These are phyloP conservation scores for Semicossyphus pulcher DNA, from an alignment of 2,113 vertebrate species.

Conservation along the genomic window DNA sequence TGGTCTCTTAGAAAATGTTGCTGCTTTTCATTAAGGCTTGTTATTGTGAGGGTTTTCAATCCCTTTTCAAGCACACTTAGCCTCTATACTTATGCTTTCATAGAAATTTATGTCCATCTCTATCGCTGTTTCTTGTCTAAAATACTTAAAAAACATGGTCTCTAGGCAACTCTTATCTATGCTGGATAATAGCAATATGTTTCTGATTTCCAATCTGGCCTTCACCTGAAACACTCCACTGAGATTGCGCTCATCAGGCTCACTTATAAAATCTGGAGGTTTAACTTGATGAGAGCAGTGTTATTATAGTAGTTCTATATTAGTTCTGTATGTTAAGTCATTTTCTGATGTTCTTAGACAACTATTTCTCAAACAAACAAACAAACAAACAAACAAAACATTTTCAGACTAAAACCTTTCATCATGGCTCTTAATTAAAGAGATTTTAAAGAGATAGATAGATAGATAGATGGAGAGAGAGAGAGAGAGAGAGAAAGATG, in stretches of 20 bases:
- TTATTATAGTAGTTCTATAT: not conserved
- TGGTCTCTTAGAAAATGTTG: too few species aligned
- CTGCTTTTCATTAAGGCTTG: not conserved
- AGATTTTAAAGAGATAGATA: too few species aligned
- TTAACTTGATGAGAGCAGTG: not conserved
- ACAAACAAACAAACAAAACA: not conserved
- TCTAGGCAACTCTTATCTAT: conserved; percentile 2
- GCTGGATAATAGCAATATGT: not conserved
- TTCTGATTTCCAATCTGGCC: not conserved
- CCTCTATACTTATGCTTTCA: not conserved
- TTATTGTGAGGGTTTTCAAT: too few species aligned
- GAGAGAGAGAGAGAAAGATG: too few species aligned
- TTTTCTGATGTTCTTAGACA: not conserved
- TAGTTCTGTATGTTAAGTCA: not conserved
- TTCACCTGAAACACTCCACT: not conserved
- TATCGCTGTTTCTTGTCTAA: not conserved
- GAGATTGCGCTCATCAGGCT: not conserved
- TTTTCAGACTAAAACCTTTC: not conserved
- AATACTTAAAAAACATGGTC: not conserved
- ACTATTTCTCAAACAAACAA: not conserved
- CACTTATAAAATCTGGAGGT: not conserved
- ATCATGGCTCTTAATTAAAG: not conserved
- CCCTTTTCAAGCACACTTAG: not conserved
- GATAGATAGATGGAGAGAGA: too few species aligned
- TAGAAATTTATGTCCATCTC: not conserved